These are phyloP conservation scores for Peromyscus eremicus DNA, from an alignment of 2,797 vertebrate species.

Conservation along the genomic window DNA sequence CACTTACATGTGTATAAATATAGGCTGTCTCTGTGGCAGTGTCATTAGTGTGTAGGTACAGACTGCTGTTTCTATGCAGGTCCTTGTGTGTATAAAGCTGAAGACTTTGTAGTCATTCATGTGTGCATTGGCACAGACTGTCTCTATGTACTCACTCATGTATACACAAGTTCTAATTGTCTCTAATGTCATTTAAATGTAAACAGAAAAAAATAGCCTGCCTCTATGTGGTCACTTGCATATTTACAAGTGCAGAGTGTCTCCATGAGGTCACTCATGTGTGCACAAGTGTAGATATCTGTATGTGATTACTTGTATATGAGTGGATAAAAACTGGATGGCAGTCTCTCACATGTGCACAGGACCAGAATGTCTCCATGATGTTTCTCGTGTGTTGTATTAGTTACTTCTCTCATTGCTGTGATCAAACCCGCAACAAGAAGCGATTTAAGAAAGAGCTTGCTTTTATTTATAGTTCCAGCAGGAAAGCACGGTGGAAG, in stretches of 20 bases:
- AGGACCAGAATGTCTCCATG: not conserved
- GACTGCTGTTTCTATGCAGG: not conserved
- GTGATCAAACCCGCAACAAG: not conserved
- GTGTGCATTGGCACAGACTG: not conserved
- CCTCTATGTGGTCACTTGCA: not conserved
- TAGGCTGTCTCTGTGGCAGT: not conserved
- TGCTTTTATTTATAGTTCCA: not conserved
- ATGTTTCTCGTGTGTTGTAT: not conserved
- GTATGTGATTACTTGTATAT: not conserved
- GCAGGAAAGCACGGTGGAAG: too few species aligned
- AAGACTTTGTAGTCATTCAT: not conserved
- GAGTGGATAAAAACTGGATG: too few species aligned
- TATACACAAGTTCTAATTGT: not conserved
- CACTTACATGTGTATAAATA: not conserved
- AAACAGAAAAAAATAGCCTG: not conserved
- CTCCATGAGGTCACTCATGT: not conserved
- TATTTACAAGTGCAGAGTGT: not conserved
- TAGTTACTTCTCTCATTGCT: not conserved
- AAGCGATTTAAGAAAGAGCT: not conserved
- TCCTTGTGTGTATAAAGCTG: not conserved
- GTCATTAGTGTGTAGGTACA: not conserved
- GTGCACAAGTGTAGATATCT: not conserved
- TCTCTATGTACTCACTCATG: not conserved
- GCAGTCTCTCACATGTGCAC: not conserved
- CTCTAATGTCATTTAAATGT: not conserved